Evolutionary conservation across 2,113 vertebrate species (phyloP).

Genomic region (Gila orcuttii): DNA sequence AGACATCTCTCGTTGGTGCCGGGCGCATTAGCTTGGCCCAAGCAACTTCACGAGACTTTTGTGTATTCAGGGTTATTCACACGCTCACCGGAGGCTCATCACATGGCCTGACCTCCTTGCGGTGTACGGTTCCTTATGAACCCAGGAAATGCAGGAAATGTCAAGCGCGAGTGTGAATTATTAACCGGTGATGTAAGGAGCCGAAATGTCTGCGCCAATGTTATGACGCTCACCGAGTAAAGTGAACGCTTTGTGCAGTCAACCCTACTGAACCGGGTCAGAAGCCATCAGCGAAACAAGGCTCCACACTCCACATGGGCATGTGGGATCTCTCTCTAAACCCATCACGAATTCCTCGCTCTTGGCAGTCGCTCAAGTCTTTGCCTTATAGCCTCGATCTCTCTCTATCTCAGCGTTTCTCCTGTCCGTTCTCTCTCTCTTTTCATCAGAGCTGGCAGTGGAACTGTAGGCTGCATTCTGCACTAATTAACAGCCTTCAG

Average conservation of each 20-base stretch:
- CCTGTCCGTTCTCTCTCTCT: constrained; percentile 60
- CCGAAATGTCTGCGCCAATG: constrained; percentile 6
- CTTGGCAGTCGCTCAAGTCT: constrained; percentile 81
- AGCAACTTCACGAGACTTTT: constrained; percentile 8
- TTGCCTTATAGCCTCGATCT: constrained; percentile 52
- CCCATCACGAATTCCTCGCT: constrained; percentile 85
- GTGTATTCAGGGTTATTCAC: constrained; percentile 19
- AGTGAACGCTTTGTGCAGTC: constrained; percentile 47
- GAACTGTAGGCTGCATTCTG: constrained; percentile 87
- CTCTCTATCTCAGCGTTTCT: constrained; percentile 32
- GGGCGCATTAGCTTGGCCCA: background rate
- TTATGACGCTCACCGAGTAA: constrained; percentile 32
- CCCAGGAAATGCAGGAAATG: background rate
- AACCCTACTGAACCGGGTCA: constrained; percentile 59
- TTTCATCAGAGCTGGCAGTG: constrained; percentile 86
- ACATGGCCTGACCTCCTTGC: background rate
- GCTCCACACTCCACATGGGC: constrained; percentile 74
- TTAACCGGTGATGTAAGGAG: constrained; percentile 37
- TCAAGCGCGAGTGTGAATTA: constrained; percentile 9
- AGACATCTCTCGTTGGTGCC: constrained; percentile 23
- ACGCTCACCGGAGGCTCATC: constrained; percentile 36
- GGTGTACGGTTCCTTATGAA: background rate
- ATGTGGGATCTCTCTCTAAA: constrained; percentile 84
- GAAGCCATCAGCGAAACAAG: constrained; percentile 78
- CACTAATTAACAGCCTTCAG: constrained; percentile 88